Evolutionary conservation across 1,140 invertebrate genomes (phyloP).

Genomic region (Xylocopa sonorina): DNA sequence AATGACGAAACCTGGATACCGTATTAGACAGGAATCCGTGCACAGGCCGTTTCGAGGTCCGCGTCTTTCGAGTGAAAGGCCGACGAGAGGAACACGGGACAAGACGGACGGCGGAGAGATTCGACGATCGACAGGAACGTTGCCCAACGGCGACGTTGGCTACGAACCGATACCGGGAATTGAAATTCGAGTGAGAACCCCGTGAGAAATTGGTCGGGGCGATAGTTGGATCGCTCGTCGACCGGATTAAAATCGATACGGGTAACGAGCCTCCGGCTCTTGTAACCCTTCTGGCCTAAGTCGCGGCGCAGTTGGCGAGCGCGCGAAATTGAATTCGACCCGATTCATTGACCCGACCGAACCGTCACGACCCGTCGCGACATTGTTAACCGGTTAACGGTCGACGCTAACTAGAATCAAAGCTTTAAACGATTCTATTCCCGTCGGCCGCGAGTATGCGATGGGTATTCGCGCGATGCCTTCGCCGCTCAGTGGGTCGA

Average conservation of each 20-base stretch:
- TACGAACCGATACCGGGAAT: constrained; percentile 58
- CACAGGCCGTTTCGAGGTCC: constrained; percentile 47
- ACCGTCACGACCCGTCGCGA: constrained; percentile 64
- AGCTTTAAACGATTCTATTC: constrained; percentile 64
- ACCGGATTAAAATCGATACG: constrained; percentile 13
- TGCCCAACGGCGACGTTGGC: constrained; percentile 39
- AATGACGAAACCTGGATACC: constrained; percentile 59
- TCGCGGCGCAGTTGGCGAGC: background rate
- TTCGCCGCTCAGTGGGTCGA: background rate
- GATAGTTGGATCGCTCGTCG: background rate
- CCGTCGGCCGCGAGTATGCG: background rate
- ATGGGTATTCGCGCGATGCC: background rate
- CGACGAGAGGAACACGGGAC: background rate
- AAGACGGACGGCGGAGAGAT: background rate
- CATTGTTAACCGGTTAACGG: constrained; percentile 62
- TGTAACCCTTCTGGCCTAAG: no score
- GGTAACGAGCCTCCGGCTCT: background rate
- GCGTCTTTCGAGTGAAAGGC: constrained; percentile 64
- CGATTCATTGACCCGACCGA: constrained; percentile 58
- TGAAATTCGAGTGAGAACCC: constrained; percentile 62
- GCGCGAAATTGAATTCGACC: constrained; percentile 71
- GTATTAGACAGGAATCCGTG: constrained; percentile 65
- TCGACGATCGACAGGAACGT: constrained; percentile 27
- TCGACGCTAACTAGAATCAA: constrained; percentile 62
- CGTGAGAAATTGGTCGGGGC: constrained; percentile 45